Evolutionary conservation across 2,888 invertebrate genomes (phyloP), one percentile per base, ranked within the genome.

Genomic region (Eucriotettix oculatus): DNA sequence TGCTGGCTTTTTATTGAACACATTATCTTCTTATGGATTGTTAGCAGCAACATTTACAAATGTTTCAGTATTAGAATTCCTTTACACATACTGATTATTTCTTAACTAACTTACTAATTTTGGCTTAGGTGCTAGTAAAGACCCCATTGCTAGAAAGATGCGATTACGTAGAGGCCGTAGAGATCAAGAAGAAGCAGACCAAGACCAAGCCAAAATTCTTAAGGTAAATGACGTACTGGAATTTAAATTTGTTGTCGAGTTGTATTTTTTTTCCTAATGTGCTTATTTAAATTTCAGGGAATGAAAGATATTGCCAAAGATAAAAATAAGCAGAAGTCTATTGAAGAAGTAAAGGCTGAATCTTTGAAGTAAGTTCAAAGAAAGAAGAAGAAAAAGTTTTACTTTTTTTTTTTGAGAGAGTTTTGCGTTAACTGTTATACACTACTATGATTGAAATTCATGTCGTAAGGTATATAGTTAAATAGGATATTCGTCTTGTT

Each of bases 101-200:
- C 3, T 29, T 2, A 29, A 29, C 3, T 29, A 29, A 7, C 29
- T 2, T 29, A 29, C 29, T 29, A 29, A 12, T 57, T 44, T 57
- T 58, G n/a, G 29, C 71, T 61, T 69, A 77, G 81, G 79, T 66
- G 79, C 82, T 43, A 71, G 81, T 67, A 90, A 88, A 70, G 98
- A 99, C 77, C 93, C 97, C 3, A 90, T 96, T 66, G 96, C 97
- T 0, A 82, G 98, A 42, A 96, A 96, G 76, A 82, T 96, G 75
- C 83, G 96, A 9, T 74, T 96, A 41, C 81, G 95, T 52, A 82
- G 91, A 64, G 86, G 92, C 0, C 79, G 86, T 42, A 80, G 90
- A 69, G 80, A 89, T 74, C 83, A 89, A 65, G 84, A 84, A 66
- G 87, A 82, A 70, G 92, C 88, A 63, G 90, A 91, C 67, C 87